Evolutionary conservation across 2,888 invertebrate species (phyloP).

Genomic region (Plagiodera versicolora): DNA sequence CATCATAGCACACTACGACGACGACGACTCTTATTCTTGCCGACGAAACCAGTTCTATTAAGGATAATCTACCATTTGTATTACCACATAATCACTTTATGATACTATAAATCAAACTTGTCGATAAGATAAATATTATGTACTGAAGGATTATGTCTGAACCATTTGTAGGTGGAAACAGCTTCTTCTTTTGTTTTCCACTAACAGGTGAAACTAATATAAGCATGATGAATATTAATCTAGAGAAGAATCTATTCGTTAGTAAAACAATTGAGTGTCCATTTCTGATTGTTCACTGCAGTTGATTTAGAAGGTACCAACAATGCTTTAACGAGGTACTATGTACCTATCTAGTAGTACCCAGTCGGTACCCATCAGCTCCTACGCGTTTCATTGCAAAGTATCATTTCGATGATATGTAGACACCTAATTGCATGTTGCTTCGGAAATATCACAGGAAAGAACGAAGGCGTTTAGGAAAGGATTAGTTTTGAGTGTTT

Average conservation of each 20-base stretch:
- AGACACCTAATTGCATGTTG: constrained; percentile 18
- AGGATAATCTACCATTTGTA: constrained; percentile 23
- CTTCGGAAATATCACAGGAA: neutral
- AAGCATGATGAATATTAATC: too few species aligned
- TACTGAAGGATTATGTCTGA: neutral
- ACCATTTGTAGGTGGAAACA: neutral
- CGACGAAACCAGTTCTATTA: constrained; percentile 23
- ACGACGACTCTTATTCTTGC: constrained; percentile 7
- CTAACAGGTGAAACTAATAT: too few species aligned
- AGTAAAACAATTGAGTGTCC: too few species aligned
- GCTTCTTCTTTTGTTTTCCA: too few species aligned
- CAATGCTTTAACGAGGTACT: neutral
- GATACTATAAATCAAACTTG: constrained; percentile 18
- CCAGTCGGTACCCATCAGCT: constrained; percentile 15
- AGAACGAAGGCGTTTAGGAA: neutral
- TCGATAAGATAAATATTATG: neutral
- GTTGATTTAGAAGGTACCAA: neutral
- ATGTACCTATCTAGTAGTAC: neutral
- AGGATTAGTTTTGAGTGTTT: too few species aligned
- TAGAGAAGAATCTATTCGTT: too few species aligned
- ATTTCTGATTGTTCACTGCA: neutral
- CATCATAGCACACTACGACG: constrained; percentile 17
- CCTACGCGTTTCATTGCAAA: constrained; percentile 13
- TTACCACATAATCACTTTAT: constrained; percentile 15
- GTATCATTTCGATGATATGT: constrained; percentile 3